Evolutionary conservation across 2,888 invertebrate genomes (phyloP).

Genomic region (Bibio marci): DNA sequence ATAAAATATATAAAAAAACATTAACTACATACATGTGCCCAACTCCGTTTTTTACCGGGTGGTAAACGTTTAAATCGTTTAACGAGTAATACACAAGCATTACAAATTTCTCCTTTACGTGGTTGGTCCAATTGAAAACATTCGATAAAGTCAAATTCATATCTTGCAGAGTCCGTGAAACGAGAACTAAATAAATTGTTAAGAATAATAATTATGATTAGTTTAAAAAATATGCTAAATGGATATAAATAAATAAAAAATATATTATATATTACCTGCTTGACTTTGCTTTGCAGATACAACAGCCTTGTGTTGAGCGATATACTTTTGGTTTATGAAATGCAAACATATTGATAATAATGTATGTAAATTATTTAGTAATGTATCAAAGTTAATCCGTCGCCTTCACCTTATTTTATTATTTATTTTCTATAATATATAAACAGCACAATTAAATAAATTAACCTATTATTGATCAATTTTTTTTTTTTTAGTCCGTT

Average conservation of each 20-base stretch:
- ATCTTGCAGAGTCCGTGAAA: conserved; percentile 70
- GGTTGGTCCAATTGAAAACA: conserved; percentile 60
- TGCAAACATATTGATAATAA: conserved; percentile 59
- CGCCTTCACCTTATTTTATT: too few species aligned
- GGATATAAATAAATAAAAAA: not conserved
- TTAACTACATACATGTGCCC: conserved; percentile 59
- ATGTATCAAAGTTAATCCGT: too few species aligned
- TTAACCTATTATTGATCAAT: too few species aligned
- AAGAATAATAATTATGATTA: not conserved
- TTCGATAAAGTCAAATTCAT: conserved; percentile 62
- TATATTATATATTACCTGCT: conserved; percentile 37
- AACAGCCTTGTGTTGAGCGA: conserved; percentile 64
- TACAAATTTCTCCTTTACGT: conserved; percentile 69
- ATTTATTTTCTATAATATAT: too few species aligned
- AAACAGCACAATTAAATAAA: too few species aligned
- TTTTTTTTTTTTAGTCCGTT: too few species aligned
- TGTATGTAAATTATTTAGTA: too few species aligned
- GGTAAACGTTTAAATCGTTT: conserved; percentile 68
- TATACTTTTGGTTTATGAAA: conserved; percentile 78
- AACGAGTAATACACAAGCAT: conserved; percentile 68
- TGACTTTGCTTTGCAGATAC: conserved; percentile 75
- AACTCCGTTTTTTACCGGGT: conserved; percentile 50
- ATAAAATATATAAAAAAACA: too few species aligned
- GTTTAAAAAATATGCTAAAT: not conserved
- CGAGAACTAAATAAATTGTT: conserved; percentile 39